Base-by-base conservation (phyloP, 2,888 invertebrate species). In the Epinotia nisella region DNA sequence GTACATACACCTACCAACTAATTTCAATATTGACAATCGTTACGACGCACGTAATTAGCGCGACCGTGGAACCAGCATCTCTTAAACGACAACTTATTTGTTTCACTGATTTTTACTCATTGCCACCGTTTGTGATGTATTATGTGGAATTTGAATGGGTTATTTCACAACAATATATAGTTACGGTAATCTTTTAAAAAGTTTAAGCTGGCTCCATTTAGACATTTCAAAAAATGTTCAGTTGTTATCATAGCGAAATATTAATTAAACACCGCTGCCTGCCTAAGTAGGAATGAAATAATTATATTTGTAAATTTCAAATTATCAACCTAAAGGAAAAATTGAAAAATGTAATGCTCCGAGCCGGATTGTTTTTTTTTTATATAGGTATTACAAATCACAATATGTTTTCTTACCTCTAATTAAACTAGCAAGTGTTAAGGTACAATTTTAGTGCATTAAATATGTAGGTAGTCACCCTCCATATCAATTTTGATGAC, bases 1-100 rank as follows among this genome's bases (percentile, higher is more conserved):
- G 55, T 77, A 75, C 74, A 74, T 71, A 76, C 64, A 70, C 75
- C 82, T 78, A 71, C 75, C 82, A 78, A 85, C 86, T 86, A 77
- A 90, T 88, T 90, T 87, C 84, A 89, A 90, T 90, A 90, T 89
- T 90, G 86, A 90, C 89, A 87, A 90, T 89, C 81, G 87, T 86
- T 85, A 81, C 83, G 83, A 83, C 82, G 82, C 77, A 82, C 77
- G 78, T 79, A 78, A 82, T 79, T 77, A 77, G 76, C 79, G 70
- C 82, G 85, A 83, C 90, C 88, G 82, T 89, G 89, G 88, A 87
- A 85, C 79, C 81, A 75, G 77, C 78, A 74, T 84, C 76, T 80
- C 77, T 75, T 78, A 77, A 78, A 79, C 73, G 77, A 79, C 74
- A 74, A 77, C 69, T 76, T 84, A 84, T 85, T 85, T 84, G 85